phyloP scores from a whole-genome alignment of 2,113 vertebrate genomes.

The Heptranchias perlo region DNA sequence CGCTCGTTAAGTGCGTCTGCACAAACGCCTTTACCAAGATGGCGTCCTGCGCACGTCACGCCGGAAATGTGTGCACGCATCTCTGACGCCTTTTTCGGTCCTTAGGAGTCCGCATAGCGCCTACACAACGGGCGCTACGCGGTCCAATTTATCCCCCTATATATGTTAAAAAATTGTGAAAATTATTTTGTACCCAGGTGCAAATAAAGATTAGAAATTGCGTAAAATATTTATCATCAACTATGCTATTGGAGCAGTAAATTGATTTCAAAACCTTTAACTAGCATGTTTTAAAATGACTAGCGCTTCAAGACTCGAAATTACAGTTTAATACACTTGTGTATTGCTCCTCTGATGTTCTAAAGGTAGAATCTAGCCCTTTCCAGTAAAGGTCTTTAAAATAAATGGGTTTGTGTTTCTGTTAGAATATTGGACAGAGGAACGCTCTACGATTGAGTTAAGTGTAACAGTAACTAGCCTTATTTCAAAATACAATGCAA shows the following conservation, averaged over 20 bases:
- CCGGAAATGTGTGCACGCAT: no score
- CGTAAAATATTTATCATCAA: slow-evolving; percentile 15
- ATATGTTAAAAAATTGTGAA: background rate
- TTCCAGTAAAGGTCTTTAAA: background rate
- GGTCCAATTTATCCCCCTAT: no score
- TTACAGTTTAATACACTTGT: background rate
- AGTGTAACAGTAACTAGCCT: background rate
- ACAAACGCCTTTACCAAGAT: no score
- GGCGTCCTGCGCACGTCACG: no score
- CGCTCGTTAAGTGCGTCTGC: no score
- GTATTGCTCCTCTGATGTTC: background rate
- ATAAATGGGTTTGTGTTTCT: background rate
- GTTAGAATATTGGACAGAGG: background rate
- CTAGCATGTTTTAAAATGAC: background rate
- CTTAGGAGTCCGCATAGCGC: no score
- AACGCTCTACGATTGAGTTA: background rate
- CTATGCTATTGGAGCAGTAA: background rate
- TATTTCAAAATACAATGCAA: slow-evolving; percentile 2
- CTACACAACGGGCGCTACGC: no score
- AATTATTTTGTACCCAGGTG: background rate
- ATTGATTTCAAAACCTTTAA: background rate
- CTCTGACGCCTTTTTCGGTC: no score
- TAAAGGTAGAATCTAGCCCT: background rate
- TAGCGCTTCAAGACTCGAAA: background rate
- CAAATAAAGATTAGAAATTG: background rate